A percentile compares a stretch with the other conserved stretches of the same genome.
Conservation (phyloP, 1,140 invertebrate species). For the Amphibalanus amphitrite region DNA sequence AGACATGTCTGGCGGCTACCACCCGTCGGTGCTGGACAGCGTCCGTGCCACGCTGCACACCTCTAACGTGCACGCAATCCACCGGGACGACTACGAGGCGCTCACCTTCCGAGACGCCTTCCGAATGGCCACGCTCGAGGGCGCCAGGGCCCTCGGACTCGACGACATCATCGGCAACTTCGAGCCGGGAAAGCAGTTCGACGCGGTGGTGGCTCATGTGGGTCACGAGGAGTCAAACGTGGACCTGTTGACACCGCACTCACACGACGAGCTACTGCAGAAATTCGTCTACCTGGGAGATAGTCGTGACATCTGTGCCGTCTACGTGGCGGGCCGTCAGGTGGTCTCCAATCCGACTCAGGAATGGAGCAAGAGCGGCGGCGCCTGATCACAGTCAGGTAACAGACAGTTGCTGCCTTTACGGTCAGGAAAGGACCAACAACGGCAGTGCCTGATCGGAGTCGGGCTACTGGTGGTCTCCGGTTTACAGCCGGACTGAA, state of each 20-base stretch:
- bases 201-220: conserved; percentile 47
- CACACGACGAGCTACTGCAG: conserved; percentile 44
- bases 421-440: too few species aligned
- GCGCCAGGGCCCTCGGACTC: conserved; percentile 56
- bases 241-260: conserved; percentile 24
- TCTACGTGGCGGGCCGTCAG: conserved; percentile 51
- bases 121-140: conserved; percentile 66
- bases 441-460: too few species aligned
- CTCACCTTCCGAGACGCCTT: conserved; percentile 59
- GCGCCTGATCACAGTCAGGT: too few species aligned
- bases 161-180: conserved; percentile 60
- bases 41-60: conserved; percentile 51
- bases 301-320: conserved; percentile 58
- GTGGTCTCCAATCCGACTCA: conserved; percentile 23
- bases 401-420: too few species aligned
- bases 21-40: conserved; percentile 51
- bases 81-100: conserved; percentile 30
- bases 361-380: too few species aligned
- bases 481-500: too few species aligned
- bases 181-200: conserved; percentile 60
- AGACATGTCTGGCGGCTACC: conserved; percentile 69
- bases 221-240: conserved; percentile 22
- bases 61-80: conserved; percentile 44
- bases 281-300: conserved; percentile 67
- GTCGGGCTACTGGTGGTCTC: too few species aligned